Conservation (phyloP, 2,113 vertebrate species). For the Pedionomus torquatus region DNA sequence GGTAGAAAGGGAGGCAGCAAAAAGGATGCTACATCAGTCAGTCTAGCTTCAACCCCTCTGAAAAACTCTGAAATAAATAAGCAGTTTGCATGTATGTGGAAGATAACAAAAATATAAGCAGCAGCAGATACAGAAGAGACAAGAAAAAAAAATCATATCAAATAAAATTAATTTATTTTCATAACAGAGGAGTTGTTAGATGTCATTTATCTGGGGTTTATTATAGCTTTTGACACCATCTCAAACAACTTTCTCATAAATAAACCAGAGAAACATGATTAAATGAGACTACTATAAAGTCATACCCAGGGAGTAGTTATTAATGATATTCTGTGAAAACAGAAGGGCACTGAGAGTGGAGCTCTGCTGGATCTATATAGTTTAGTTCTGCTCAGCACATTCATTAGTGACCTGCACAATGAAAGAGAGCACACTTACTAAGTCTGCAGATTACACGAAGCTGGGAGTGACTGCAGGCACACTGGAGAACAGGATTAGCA, state of each 20-base stretch:
- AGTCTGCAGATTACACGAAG: neutral
- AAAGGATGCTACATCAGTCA: neutral
- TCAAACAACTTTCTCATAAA: slow-evolving; percentile 42
- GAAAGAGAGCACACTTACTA: neutral
- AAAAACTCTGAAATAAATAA: neutral
- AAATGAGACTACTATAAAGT: slow-evolving; percentile 24
- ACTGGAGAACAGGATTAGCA: neutral
- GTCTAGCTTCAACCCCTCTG: neutral
- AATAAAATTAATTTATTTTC: slow-evolving; percentile 14
- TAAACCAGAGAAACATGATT: slow-evolving; percentile 24
- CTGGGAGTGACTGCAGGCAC: neutral
- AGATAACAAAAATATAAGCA: neutral
- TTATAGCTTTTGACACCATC: neutral
- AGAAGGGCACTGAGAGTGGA: neutral
- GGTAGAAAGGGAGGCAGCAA: neutral
- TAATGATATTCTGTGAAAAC: slow-evolving; percentile 34
- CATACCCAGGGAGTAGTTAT: slow-evolving; percentile 10
- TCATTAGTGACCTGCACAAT: slow-evolving; percentile 42
- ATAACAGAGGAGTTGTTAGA: slow-evolving; percentile 7
- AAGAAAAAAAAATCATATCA: neutral
- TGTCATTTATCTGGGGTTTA: slow-evolving; percentile 14
- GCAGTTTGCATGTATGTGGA: neutral
- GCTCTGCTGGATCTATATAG: slow-evolving; percentile 41
- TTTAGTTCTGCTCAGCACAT: slow-evolving; percentile 1
- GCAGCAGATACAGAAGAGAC: neutral